Conservation (phyloP, 2,888 invertebrate species). For the Celastrina argiolus region DNA sequence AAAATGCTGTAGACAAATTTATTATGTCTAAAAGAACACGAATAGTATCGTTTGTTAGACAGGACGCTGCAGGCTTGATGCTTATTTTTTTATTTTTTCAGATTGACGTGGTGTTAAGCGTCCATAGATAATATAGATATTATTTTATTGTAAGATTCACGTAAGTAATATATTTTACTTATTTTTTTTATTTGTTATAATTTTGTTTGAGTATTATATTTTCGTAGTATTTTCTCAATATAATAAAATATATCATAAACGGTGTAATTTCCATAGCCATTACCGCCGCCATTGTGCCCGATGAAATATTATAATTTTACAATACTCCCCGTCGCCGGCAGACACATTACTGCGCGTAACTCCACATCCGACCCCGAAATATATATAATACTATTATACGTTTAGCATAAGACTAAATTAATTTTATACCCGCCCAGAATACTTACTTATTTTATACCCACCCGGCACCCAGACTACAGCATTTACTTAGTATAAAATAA, state of each 20-base stretch:
- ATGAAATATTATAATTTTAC: conserved; percentile 25
- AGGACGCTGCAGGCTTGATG: too few species aligned
- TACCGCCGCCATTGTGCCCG: conserved; percentile 19
- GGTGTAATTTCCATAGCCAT: conserved; percentile 5
- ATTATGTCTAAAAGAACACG: not conserved
- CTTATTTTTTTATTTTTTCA: too few species aligned
- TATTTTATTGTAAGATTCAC: too few species aligned
- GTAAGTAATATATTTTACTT: too few species aligned
- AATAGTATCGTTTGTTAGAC: too few species aligned
- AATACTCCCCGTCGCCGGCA: conserved; percentile 6
- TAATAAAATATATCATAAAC: conserved; percentile 12
- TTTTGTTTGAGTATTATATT: too few species aligned
- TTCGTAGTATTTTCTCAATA: not conserved
- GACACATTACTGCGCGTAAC: not conserved
- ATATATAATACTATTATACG: not conserved
- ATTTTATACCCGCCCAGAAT: not conserved
- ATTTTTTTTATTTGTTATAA: too few species aligned
- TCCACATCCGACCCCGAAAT: not conserved
- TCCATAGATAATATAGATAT: too few species aligned
- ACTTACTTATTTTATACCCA: too few species aligned
- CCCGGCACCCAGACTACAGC: too few species aligned
- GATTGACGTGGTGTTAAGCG: too few species aligned
- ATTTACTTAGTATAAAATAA: too few species aligned
- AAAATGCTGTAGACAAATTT: conserved; percentile 6
- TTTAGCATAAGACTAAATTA: not conserved